Conservation (phyloP, 2,888 invertebrate species). For the Myopa tessellatipennis region DNA sequence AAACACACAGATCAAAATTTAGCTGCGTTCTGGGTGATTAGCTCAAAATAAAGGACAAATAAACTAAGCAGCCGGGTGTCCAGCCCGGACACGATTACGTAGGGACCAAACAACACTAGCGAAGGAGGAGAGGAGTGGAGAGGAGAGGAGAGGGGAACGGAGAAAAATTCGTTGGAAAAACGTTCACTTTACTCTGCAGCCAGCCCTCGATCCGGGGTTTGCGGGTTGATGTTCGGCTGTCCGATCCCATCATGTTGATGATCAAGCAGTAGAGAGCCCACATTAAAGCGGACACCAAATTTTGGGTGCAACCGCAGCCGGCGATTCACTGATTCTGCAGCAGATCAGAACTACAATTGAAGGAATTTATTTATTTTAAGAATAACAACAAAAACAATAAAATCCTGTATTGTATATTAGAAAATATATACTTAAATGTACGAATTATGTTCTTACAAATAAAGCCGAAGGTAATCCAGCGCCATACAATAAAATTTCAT, state of each 20-base stretch:
- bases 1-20: neutral
- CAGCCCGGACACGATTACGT: neutral
- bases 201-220: neutral
- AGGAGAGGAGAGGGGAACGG: no score
- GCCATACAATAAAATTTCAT: no score
- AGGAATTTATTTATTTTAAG: conserved; percentile 19
- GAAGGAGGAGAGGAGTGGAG: no score
- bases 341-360: neutral
- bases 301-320: no score
- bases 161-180: neutral
- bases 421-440: neutral
- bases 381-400: neutral
- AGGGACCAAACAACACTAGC: neutral
- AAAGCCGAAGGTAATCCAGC: neutral
- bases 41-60: neutral
- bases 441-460: no score
- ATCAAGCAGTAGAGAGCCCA: no score
- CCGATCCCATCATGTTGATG: neutral
- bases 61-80: neutral
- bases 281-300: no score
- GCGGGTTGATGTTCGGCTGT: neutral
- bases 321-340: no score
- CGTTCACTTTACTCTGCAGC: neutral
- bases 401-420: neutral
- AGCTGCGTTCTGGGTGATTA: conserved; percentile 25